These are phyloP conservation scores for Oryzias celebensis DNA, from an alignment of 2,113 vertebrate species.

Conservation along the genomic window DNA sequence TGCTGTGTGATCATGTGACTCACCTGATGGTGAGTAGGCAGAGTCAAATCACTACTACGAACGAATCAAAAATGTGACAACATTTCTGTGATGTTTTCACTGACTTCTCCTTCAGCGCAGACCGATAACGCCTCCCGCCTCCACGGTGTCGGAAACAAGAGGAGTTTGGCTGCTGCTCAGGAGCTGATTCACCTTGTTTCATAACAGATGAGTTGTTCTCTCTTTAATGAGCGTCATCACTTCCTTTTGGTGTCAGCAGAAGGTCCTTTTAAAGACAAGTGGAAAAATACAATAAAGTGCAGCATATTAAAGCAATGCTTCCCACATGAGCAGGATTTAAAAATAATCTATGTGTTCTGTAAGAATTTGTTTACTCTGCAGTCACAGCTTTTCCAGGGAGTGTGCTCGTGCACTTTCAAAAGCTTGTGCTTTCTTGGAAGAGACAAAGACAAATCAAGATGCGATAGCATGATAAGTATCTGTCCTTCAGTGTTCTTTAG, in stretches of 20 bases:
- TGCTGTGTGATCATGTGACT: slow-evolving; percentile 63
- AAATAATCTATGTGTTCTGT: no score
- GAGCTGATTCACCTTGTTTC: slow-evolving; percentile 44
- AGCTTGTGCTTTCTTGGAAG: no score
- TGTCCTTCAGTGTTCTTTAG: neutral
- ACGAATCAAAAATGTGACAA: slow-evolving; percentile 10
- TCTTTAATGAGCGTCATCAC: slow-evolving; percentile 8
- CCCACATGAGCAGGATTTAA: no score
- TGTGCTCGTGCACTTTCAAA: no score
- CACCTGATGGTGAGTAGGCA: slow-evolving; percentile 28
- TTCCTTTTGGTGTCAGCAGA: neutral
- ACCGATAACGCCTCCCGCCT: neutral
- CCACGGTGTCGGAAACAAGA: slow-evolving; percentile 5
- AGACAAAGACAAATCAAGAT: no score
- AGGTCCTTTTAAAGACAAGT: neutral
- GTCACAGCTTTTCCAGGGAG: no score
- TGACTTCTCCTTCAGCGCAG: slow-evolving; percentile 2
- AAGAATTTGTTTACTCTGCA: no score
- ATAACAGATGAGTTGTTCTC: slow-evolving; percentile 18
- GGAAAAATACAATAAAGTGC: neutral
- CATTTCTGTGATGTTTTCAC: slow-evolving; percentile 42
- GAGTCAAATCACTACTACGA: slow-evolving; percentile 57
- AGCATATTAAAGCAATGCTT: no score
- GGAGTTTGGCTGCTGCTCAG: slow-evolving; percentile 40
- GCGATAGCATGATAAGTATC: no score